Conservation (phyloP, 2,888 invertebrate species). For the Cheilosia scutellata region DNA sequence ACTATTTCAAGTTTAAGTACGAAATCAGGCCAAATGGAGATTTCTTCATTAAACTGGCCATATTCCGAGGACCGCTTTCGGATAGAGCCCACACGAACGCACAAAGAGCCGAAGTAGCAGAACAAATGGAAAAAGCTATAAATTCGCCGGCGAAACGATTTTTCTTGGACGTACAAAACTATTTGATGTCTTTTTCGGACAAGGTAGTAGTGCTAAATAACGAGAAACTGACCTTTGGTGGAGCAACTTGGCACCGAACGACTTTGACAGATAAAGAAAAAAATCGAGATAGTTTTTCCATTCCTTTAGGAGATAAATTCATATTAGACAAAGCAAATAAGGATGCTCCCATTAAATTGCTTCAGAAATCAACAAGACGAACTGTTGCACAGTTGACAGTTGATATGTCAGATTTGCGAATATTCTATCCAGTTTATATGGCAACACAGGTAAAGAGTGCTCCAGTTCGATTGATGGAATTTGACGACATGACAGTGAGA, state of each 20-base stretch:
- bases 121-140: not conserved
- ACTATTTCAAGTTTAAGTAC: constrained; percentile 21
- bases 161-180: constrained; percentile 17
- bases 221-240: constrained; percentile 41
- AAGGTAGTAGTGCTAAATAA: constrained; percentile 9
- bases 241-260: constrained; percentile 1
- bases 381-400: constrained; percentile 16
- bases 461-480: constrained; percentile 8
- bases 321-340: constrained; percentile 21
- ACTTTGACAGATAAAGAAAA: not conserved
- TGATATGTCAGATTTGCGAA: constrained; percentile 16
- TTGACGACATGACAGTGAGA: not conserved
- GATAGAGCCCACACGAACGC: not conserved
- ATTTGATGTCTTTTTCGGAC: constrained; percentile 24
- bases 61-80: constrained; percentile 12
- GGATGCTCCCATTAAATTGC: not conserved
- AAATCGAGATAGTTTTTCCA: not conserved
- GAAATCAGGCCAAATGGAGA: constrained; percentile 9
- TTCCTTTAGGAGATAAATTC: constrained; percentile 13
- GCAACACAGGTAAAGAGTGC: not conserved
- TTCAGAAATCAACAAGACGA: not conserved
- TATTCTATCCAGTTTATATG: constrained; percentile 37
- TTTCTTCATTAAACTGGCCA: not conserved
- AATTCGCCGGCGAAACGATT: constrained; percentile 17
- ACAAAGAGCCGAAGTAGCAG: not conserved